Percentiles rank a stretch among this genome's conserved stretches.
These are phyloP conservation scores for Phengaris arion DNA, from an alignment of 2,888 invertebrate genomes.

Conservation along the genomic window DNA sequence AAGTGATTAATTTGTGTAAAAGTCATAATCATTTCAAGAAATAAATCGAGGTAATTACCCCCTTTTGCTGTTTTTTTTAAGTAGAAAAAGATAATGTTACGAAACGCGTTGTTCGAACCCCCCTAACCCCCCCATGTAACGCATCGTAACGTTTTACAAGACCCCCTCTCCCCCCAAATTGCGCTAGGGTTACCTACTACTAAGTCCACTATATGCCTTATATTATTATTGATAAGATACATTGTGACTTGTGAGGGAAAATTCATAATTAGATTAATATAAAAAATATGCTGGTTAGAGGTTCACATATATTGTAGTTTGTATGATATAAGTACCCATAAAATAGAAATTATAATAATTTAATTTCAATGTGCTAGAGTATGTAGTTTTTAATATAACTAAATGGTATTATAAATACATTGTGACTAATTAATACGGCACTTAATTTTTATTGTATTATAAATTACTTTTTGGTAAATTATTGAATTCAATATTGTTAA, in stretches of 20 bases:
- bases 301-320: slow-evolving; percentile 72
- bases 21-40: too few species aligned
- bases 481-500: slow-evolving; percentile 4
- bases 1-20: too few species aligned
- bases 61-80: too few species aligned
- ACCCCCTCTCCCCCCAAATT: too few species aligned
- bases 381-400: not conserved
- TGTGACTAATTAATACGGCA: slow-evolving; percentile 32
- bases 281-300: slow-evolving; percentile 70
- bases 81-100: too few species aligned
- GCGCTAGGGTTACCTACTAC: slow-evolving; percentile 17
- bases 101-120: too few species aligned
- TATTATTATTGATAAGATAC: slow-evolving; percentile 38
- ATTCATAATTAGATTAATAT: slow-evolving; percentile 27
- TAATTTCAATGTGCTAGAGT: not conserved
- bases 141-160: too few species aligned
- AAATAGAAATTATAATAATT: slow-evolving; percentile 14
- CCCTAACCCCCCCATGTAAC: too few species aligned
- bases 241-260: slow-evolving; percentile 31
- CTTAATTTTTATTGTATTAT: slow-evolving; percentile 16
- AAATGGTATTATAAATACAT: slow-evolving; percentile 43
- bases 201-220: slow-evolving; percentile 58
- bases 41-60: too few species aligned
- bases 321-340: slow-evolving; percentile 46
- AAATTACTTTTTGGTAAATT: slow-evolving; percentile 19